phyloP scores from a whole-genome alignment of 2,888 invertebrate genomes.

The Chironomus riparius region DNA sequence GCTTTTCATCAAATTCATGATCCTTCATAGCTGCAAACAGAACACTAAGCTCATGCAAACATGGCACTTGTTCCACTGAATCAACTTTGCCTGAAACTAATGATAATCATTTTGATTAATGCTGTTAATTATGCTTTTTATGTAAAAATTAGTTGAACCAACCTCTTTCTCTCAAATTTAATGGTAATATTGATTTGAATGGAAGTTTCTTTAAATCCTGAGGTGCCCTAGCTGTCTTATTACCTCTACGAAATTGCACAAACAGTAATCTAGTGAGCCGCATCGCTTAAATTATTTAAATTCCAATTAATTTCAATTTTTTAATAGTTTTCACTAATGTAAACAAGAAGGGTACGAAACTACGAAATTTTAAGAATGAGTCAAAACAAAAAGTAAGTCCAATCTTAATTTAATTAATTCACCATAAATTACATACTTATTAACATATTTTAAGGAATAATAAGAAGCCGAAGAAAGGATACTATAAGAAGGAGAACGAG shows the following conservation, averaged over 20 bases:
- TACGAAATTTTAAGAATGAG: background rate
- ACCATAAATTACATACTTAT: background rate
- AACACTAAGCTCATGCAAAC: background rate
- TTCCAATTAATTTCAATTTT: background rate
- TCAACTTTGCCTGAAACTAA: conserved; percentile 15
- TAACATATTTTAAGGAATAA: background rate
- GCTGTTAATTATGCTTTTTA: background rate
- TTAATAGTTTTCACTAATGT: background rate
- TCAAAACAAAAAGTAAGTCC: background rate
- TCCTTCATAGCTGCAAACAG: conserved; percentile 2
- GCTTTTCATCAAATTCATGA: background rate
- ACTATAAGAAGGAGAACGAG: background rate
- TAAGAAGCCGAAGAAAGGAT: background rate
- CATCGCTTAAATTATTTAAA: background rate
- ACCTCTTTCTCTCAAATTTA: conserved; percentile 4
- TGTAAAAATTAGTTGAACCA: background rate
- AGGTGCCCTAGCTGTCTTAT: background rate
- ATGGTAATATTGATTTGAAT: background rate
- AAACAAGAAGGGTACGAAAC: background rate
- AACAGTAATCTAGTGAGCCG: background rate
- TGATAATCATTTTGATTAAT: background rate
- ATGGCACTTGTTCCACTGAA: background rate
- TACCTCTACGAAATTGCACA: background rate
- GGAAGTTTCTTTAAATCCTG: background rate
- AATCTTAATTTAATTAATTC: background rate